Conservation (phyloP, 2,888 invertebrate species). For the Odontomyia ornata region DNA sequence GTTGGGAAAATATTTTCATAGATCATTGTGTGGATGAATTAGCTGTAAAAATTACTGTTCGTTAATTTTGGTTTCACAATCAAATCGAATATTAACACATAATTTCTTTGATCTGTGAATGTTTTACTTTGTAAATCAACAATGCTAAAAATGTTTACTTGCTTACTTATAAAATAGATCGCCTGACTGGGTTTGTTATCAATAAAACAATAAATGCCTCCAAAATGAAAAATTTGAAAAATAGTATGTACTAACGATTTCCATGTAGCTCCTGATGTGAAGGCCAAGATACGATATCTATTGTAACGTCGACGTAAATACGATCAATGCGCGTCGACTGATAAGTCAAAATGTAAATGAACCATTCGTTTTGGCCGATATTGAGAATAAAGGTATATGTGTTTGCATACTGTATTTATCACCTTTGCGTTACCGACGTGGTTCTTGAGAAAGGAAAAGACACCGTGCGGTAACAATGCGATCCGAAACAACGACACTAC, state of each 20-base stretch:
- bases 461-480: not conserved
- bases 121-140: no score
- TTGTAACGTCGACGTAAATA: no score
- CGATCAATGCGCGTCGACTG: not conserved
- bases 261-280: not conserved
- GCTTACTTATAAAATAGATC: no score
- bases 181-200: no score
- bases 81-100: no score
- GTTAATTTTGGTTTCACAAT: no score
- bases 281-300: not conserved
- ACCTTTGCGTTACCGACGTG: not conserved
- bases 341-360: conserved; percentile 19
- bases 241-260: not conserved
- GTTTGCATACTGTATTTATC: not conserved
- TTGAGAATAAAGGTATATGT: conserved; percentile 5
- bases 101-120: no score
- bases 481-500: not conserved
- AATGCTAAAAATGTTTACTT: no score
- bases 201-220: no score
- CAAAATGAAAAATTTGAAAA: not conserved
- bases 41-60: no score
- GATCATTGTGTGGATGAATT: no score
- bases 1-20: no score
- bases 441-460: not conserved
- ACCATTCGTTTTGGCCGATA: not conserved